Percentiles rank a stretch among this genome's conserved stretches.
Conservation (phyloP, 1,140 invertebrate species). For the Thaumatotibia leucotreta region DNA sequence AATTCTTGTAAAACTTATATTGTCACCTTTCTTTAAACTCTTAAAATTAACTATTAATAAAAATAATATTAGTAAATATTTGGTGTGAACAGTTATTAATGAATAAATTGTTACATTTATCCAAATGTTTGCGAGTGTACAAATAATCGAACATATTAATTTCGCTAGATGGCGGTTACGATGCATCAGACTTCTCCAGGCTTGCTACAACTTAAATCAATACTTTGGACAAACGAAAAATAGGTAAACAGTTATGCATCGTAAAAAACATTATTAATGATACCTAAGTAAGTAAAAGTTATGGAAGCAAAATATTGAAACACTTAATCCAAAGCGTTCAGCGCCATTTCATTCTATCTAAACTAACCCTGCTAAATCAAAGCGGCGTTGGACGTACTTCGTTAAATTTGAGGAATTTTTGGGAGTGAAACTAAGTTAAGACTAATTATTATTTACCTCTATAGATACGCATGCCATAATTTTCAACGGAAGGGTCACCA, state of each 20-base stretch:
- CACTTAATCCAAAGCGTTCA: constrained; percentile 24
- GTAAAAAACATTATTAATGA: not conserved
- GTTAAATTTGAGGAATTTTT: not conserved
- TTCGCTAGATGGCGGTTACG: constrained; percentile 10
- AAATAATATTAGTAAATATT: too few relatives aligned
- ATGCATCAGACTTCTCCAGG: not conserved
- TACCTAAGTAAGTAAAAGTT: not conserved
- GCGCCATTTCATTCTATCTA: constrained; percentile 36
- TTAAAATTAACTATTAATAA: too few relatives aligned
- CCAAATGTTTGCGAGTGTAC: too few relatives aligned
- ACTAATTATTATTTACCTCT: constrained; percentile 78
- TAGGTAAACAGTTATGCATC: not conserved
- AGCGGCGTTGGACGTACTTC: constrained; percentile 32
- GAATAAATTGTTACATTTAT: too few relatives aligned
- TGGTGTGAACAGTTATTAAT: too few relatives aligned
- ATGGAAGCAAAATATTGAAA: not conserved
- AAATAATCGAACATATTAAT: not conserved
- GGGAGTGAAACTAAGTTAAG: not conserved
- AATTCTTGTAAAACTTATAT: too few relatives aligned
- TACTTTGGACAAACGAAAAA: not conserved
- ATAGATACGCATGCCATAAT: constrained; percentile 86
- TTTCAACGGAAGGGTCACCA: constrained; percentile 81
- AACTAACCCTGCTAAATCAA: constrained; percentile 13
- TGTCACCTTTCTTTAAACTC: too few relatives aligned
- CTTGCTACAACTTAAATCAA: not conserved